Evolutionary conservation across 2,113 vertebrate genomes (phyloP).

Genomic region (Steatornis caripensis): DNA sequence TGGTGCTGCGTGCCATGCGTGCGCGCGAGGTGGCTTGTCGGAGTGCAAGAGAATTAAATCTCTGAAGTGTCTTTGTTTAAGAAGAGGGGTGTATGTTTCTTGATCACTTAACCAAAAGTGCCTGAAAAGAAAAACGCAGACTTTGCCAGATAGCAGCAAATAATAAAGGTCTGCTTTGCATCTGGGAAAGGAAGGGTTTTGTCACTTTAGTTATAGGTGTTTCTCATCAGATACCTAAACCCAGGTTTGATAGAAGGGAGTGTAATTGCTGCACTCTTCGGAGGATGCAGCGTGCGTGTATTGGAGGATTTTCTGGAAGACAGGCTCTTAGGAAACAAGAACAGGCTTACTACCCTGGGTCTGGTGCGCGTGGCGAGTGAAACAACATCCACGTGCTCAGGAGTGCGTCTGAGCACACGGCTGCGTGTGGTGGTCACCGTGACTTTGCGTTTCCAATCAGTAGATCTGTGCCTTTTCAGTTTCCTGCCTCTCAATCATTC

Average conservation of each 20-base stretch:
- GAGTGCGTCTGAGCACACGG: rapidly evolving
- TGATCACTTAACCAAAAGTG: neutral
- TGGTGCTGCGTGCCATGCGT: too few species aligned
- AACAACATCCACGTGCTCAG: neutral
- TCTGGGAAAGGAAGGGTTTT: neutral
- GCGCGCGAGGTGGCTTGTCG: rapidly evolving
- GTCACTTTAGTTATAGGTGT: neutral
- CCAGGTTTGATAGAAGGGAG: neutral
- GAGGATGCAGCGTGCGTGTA: neutral
- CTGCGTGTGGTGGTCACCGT: neutral
- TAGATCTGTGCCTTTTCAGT: neutral
- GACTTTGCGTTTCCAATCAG: neutral
- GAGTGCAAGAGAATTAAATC: neutral
- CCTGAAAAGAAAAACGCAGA: neutral
- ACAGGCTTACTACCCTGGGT: neutral
- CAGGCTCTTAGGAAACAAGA: neutral
- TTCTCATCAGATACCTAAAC: neutral
- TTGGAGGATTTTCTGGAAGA: neutral
- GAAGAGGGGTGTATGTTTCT: neutral
- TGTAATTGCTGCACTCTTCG: neutral
- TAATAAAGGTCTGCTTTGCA: neutral
- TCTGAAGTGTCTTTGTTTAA: neutral
- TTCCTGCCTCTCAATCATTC: neutral
- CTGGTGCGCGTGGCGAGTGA: rapidly evolving
- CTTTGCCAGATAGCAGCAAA: neutral